Conservation (phyloP, 1,140 invertebrate genomes). For the Trachymyrmex septentrionalis region DNA sequence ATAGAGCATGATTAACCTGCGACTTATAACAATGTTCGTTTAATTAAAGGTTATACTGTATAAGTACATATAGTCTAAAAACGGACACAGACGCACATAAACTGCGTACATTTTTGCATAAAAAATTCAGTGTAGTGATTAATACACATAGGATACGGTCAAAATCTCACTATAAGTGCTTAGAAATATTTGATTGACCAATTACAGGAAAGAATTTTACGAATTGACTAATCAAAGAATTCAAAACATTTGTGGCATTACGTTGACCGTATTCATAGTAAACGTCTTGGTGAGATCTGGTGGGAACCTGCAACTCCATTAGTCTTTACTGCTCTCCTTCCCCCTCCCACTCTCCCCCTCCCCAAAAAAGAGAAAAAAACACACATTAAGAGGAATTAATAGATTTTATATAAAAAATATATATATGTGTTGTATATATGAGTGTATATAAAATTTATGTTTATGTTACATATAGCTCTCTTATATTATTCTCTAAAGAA, state of each 20-base stretch:
- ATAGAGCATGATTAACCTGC: conserved; percentile 64
- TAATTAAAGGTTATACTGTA: conserved; percentile 33
- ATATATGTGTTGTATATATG: no score
- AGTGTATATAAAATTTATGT: neutral
- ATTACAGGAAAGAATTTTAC: no score
- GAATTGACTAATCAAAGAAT: no score
- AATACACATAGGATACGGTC: neutral
- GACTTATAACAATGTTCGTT: conserved; percentile 64
- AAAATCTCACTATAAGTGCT: no score
- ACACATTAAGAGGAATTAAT: neutral
- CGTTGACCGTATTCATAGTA: neutral
- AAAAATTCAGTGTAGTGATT: conserved; percentile 35
- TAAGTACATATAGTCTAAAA: neutral
- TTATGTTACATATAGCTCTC: neutral
- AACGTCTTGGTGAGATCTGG: conserved; percentile 60
- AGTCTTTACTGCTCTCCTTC: neutral
- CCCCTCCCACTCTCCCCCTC: neutral
- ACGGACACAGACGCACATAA: conserved; percentile 46
- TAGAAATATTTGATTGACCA: no score
- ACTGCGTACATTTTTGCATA: neutral
- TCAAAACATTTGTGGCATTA: no score
- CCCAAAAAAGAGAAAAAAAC: neutral
- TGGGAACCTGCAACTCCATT: conserved; percentile 50
- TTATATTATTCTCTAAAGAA: conserved; percentile 2
- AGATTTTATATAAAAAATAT: neutral